phyloP scores from a whole-genome alignment of 2,113 vertebrate genomes.

The Raja brachyura region DNA sequence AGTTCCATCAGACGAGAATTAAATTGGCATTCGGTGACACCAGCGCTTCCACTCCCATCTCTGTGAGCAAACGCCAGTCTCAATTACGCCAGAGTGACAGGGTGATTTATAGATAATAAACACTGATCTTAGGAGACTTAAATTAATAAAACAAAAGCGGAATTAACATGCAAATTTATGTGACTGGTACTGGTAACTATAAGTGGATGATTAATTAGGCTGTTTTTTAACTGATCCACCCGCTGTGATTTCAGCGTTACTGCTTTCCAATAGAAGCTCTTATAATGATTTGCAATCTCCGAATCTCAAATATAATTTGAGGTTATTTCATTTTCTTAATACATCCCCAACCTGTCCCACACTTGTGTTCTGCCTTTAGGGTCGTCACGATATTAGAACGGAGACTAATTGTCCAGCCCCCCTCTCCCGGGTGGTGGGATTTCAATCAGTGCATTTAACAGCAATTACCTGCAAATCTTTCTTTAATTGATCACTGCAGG shows the following conservation, averaged over 20 bases:
- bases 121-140: conserved; percentile 27
- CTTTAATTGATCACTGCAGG: conserved; percentile 37
- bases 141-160: conserved; percentile 35
- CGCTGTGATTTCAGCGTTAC: not conserved
- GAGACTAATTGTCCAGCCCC: conserved; percentile 25
- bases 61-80: not conserved
- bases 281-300: conserved; percentile 4
- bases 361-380: conserved; percentile 20
- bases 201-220: conserved; percentile 9
- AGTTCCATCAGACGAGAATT: not conserved
- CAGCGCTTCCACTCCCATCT: not conserved
- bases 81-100: not conserved
- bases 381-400: not conserved
- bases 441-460: conserved; percentile 24
- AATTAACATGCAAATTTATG: conserved; percentile 33
- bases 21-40: not conserved
- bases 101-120: conserved; percentile 35
- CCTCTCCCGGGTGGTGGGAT: not conserved
- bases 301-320: conserved; percentile 27
- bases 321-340: conserved; percentile 2
- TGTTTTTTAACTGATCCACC: not conserved
- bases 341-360: not conserved
- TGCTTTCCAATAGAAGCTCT: not conserved
- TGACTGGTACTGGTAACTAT: not conserved
- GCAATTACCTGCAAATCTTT: conserved; percentile 29